Evolutionary conservation across 37 sponge, comb jelly and placozoan species (phyloP).

Genomic region (Aphrocallistes beatrix): DNA sequence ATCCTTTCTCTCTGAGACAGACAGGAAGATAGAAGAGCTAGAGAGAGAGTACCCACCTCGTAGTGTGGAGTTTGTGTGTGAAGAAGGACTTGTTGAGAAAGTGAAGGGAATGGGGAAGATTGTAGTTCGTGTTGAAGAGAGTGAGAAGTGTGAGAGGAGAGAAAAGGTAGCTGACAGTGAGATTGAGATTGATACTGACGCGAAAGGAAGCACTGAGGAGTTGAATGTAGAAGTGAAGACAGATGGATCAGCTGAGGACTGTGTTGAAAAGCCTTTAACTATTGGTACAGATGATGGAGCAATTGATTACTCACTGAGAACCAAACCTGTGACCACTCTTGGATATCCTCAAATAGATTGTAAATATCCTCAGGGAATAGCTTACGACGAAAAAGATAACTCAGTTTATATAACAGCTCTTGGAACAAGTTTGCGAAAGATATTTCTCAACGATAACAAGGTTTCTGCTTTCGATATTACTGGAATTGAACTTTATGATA

Average conservation of each 20-base stretch:
- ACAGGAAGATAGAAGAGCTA: not conserved
- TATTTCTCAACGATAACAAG: too few species aligned
- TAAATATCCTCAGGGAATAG: slow-evolving; percentile 6
- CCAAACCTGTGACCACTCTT: not conserved
- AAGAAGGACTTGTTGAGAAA: not conserved
- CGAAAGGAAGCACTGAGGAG: not conserved
- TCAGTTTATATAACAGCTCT: too few species aligned
- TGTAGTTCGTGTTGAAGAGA: too few species aligned
- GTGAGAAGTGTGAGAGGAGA: not conserved
- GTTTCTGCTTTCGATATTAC: too few species aligned
- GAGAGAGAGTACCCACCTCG: not conserved
- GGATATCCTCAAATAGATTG: not conserved
- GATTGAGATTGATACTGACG: not conserved
- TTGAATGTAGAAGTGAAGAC: not conserved
- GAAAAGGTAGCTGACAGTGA: not conserved
- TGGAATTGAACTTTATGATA: not conserved
- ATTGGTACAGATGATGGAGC: not conserved
- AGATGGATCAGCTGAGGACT: not conserved
- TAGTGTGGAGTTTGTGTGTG: not conserved
- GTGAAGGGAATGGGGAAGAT: not conserved
- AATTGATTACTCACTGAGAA: not conserved
- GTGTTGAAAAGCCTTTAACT: not conserved
- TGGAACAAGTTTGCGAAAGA: too few species aligned
- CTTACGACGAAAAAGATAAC: not conserved
- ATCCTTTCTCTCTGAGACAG: not conserved